Percentiles rank a stretch among this genome's conserved stretches.
phyloP scores from a whole-genome alignment of 2,888 invertebrate species.

The Ellobium chinense region DNA sequence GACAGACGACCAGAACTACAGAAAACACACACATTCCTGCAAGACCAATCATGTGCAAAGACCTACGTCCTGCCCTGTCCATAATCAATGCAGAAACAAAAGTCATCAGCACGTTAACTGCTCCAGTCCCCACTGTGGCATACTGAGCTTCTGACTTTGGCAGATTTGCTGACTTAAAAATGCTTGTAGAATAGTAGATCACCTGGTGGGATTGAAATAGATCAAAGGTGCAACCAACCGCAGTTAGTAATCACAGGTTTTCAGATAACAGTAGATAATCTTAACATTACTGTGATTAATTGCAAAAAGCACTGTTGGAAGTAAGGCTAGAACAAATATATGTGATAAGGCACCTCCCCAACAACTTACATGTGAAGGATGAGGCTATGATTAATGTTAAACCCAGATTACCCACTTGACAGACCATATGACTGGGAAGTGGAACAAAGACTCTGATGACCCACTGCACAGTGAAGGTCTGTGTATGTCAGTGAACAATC shows the following conservation, averaged over 20 bases:
- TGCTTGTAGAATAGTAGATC: conserved; percentile 97
- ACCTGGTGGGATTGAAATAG: conserved; percentile 82
- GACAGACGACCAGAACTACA: conserved; percentile 83
- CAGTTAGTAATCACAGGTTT: too few species aligned
- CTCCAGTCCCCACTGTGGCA: conserved; percentile 91
- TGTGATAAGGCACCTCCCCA: not conserved
- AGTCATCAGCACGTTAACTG: conserved; percentile 92
- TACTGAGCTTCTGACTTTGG: conserved; percentile 84
- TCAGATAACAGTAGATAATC: too few species aligned
- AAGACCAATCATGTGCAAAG: conserved; percentile 88
- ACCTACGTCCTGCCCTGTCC: conserved; percentile 90
- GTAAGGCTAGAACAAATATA: too few species aligned
- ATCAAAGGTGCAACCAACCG: too few species aligned
- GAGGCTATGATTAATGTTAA: too few species aligned
- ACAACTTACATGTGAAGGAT: not conserved
- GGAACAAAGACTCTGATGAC: too few species aligned
- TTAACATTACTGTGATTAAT: too few species aligned
- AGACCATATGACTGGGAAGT: too few species aligned
- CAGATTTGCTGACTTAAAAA: conserved; percentile 87
- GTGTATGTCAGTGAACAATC: too few species aligned
- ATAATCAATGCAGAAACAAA: conserved; percentile 88
- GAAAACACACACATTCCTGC: conserved; percentile 88
- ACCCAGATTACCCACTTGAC: too few species aligned
- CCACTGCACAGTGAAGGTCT: too few species aligned
- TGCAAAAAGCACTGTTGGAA: too few species aligned